Evolutionary conservation across 2,888 invertebrate species (phyloP).

Genomic region (Arrhopalites spinosus): DNA sequence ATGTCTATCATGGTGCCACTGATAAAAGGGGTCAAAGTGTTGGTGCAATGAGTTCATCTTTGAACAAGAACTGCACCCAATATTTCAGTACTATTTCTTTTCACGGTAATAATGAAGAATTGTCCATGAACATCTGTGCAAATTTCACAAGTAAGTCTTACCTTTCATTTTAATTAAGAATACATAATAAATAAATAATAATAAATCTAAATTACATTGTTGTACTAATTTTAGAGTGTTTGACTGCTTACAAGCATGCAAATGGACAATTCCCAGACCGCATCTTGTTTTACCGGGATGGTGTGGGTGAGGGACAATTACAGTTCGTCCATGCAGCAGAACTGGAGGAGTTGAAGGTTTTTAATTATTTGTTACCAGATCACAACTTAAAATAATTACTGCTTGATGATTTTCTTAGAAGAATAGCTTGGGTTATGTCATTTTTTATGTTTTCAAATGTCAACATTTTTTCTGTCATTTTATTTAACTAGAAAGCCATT

Average conservation of each 20-base stretch:
- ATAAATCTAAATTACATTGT: not conserved
- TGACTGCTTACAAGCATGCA: constrained; percentile 63
- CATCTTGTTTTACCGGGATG: constrained; percentile 88
- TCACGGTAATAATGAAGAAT: constrained; percentile 62
- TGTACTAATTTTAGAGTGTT: constrained; percentile 59
- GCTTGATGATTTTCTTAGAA: too few relatives aligned
- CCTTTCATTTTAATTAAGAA: not conserved
- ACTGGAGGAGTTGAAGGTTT: constrained; percentile 63
- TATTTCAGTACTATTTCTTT: constrained; percentile 76
- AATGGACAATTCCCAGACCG: constrained; percentile 68
- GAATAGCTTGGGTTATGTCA: too few relatives aligned
- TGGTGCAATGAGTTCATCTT: constrained; percentile 79
- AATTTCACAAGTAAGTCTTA: not conserved
- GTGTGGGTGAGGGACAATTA: constrained; percentile 91
- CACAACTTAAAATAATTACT: too few relatives aligned
- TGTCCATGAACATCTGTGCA: constrained; percentile 6
- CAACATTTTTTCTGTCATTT: not conserved
- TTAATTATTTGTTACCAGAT: too few relatives aligned
- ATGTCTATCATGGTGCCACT: constrained; percentile 82
- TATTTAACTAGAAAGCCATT: not conserved
- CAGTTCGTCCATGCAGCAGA: constrained; percentile 78
- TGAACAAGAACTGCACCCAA: constrained; percentile 65
- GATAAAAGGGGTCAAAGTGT: constrained; percentile 61
- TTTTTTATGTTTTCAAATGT: too few relatives aligned
- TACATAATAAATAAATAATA: not conserved